A percentile compares a stretch with the other conserved stretches of the same genome.
These are phyloP conservation scores for Podarcis raffonei DNA, from an alignment of 2,113 vertebrate species.

Conservation along the genomic window DNA sequence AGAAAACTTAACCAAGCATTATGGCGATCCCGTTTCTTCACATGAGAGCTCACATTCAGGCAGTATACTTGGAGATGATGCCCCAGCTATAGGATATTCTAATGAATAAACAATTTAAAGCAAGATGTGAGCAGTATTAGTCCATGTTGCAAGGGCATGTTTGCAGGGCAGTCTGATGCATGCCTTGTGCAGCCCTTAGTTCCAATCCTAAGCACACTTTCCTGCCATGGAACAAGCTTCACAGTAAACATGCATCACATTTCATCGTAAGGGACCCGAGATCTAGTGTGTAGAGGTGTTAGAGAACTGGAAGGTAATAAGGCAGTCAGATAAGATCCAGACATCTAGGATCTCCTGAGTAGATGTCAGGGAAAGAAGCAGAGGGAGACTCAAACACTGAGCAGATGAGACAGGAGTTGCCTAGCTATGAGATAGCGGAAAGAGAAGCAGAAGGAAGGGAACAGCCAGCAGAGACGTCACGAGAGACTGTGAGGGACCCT, in stretches of 20 bases:
- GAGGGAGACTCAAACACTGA: too few species aligned
- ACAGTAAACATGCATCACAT: background rate
- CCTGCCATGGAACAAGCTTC: background rate
- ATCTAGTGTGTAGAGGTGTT: background rate
- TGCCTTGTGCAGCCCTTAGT: too few species aligned
- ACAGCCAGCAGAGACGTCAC: too few species aligned
- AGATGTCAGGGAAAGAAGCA: too few species aligned
- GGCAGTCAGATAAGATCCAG: background rate
- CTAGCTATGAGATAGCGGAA: too few species aligned
- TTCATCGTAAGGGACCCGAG: background rate
- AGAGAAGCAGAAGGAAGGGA: too few species aligned
- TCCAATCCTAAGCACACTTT: background rate
- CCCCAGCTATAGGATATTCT: too few species aligned
- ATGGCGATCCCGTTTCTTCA: background rate
- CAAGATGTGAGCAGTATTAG: too few species aligned
- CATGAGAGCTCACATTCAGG: background rate
- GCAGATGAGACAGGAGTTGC: too few species aligned
- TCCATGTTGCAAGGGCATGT: background rate
- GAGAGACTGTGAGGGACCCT: too few species aligned
- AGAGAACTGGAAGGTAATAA: background rate
- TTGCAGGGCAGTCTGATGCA: background rate
- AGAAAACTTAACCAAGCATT: background rate
- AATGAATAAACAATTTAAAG: background rate
- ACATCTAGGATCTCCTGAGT: background rate
- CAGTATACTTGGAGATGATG: background rate